Conservation (phyloP, 2,888 invertebrate species). For the Rhogogaster chlorosoma region DNA sequence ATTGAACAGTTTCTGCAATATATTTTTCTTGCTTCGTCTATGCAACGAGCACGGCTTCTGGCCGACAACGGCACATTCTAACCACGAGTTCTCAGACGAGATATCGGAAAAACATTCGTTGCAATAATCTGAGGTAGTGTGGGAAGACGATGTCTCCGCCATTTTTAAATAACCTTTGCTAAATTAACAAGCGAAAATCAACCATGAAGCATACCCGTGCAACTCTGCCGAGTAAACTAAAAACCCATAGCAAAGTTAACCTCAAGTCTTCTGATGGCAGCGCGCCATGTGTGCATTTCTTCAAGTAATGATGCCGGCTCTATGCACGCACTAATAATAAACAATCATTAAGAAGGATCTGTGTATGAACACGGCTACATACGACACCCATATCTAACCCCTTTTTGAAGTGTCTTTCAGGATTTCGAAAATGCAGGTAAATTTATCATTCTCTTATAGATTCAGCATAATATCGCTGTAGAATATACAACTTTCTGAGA, state of each 20-base stretch:
- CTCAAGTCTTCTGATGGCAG: conserved; percentile 26
- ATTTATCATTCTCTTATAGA: background rate
- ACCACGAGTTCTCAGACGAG: conserved; percentile 71
- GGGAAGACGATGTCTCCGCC: conserved; percentile 77
- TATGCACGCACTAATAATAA: conserved; percentile 2
- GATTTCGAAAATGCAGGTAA: background rate
- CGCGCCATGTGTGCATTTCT: conserved; percentile 46
- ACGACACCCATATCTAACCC: background rate
- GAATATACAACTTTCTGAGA: background rate
- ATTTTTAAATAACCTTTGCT: conserved; percentile 76
- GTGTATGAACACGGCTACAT: background rate
- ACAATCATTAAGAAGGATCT: background rate
- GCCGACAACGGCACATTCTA: conserved; percentile 71
- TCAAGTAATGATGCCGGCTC: conserved; percentile 24
- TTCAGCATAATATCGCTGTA: background rate
- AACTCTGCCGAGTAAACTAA: conserved; percentile 27
- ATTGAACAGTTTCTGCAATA: conserved; percentile 81
- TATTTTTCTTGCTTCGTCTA: conserved; percentile 70
- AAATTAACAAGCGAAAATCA: conserved; percentile 34
- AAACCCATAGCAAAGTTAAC: conserved; percentile 18
- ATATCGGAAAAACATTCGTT: conserved; percentile 75
- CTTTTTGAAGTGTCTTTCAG: background rate
- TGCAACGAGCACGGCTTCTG: conserved; percentile 69
- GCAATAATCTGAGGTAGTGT: conserved; percentile 75
- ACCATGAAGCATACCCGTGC: conserved; percentile 41